phyloP scores from a whole-genome alignment of 1,140 invertebrate genomes.

The Patella vulgata region DNA sequence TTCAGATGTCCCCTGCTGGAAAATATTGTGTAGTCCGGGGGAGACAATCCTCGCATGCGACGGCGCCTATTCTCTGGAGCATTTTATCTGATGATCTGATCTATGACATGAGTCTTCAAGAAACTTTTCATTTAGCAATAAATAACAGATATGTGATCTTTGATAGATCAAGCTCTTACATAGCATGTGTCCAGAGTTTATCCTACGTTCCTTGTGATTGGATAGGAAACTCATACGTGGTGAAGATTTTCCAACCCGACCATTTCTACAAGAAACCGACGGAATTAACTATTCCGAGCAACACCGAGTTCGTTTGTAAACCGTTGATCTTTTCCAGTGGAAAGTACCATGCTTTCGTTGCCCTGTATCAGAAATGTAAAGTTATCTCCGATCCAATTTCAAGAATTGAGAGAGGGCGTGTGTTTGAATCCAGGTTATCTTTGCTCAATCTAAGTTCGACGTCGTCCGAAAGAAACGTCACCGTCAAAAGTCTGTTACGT shows the following conservation, averaged over 20 bases:
- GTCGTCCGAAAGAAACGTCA: constrained; percentile 21
- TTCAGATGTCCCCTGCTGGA: constrained; percentile 43
- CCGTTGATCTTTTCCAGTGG: constrained; percentile 22
- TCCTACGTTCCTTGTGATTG: constrained; percentile 43
- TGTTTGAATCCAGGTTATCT: constrained; percentile 25
- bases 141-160: constrained; percentile 44
- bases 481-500: constrained; percentile 37
- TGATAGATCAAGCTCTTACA: constrained; percentile 26
- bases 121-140: constrained; percentile 32
- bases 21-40: constrained; percentile 39
- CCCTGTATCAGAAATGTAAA: constrained; percentile 37
- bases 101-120: constrained; percentile 41
- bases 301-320: constrained; percentile 41
- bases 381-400: constrained; percentile 18
- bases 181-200: constrained; percentile 38
- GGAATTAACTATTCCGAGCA: constrained; percentile 34
- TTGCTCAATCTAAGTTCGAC: constrained; percentile 12
- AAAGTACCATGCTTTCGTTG: constrained; percentile 33
- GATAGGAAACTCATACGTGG: constrained; percentile 43
- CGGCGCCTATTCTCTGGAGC: constrained; percentile 2
- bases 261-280: constrained; percentile 18
- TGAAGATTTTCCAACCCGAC: constrained; percentile 33
- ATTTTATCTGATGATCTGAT: constrained; percentile 43
- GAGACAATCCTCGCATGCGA: constrained; percentile 3
- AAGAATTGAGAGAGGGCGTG: constrained; percentile 23